A percentile compares a stretch with the other conserved stretches of the same genome.
Conservation (phyloP, 2,888 invertebrate species). For the Eilema griseolum region DNA sequence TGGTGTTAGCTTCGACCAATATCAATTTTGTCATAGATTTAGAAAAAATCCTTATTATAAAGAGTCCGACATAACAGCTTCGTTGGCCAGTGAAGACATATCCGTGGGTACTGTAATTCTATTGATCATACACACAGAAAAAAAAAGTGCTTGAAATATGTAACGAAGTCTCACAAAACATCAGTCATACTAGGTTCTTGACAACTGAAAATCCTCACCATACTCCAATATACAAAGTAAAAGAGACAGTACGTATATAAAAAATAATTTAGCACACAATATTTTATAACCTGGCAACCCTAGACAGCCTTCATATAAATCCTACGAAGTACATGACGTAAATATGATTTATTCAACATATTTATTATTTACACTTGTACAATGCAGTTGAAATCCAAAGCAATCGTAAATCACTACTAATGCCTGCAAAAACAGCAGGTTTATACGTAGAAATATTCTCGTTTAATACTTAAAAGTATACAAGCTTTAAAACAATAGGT, state of each 20-base stretch:
- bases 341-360: conserved; percentile 22
- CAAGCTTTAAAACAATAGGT: conserved; percentile 16
- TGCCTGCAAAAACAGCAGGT: conserved; percentile 13
- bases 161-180: too few species aligned
- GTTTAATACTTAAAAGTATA: conserved; percentile 14
- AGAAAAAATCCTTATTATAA: too few species aligned
- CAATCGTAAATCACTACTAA: conserved; percentile 20
- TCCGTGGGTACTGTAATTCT: too few species aligned
- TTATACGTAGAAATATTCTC: background rate
- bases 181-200: too few species aligned
- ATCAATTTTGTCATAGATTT: too few species aligned
- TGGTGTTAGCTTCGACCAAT: too few species aligned
- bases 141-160: too few species aligned
- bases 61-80: too few species aligned
- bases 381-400: conserved; percentile 17
- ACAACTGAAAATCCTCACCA: background rate
- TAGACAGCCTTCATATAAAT: background rate
- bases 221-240: background rate
- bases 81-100: too few species aligned
- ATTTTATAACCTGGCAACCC: background rate
- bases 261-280: background rate
- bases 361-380: conserved; percentile 19
- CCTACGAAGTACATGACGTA: conserved; percentile 3
- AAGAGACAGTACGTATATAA: background rate
- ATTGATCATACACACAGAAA: too few species aligned